Evolutionary conservation across 2,797 vertebrate genomes (phyloP).

Genomic region (Rhodeus uyekii): DNA sequence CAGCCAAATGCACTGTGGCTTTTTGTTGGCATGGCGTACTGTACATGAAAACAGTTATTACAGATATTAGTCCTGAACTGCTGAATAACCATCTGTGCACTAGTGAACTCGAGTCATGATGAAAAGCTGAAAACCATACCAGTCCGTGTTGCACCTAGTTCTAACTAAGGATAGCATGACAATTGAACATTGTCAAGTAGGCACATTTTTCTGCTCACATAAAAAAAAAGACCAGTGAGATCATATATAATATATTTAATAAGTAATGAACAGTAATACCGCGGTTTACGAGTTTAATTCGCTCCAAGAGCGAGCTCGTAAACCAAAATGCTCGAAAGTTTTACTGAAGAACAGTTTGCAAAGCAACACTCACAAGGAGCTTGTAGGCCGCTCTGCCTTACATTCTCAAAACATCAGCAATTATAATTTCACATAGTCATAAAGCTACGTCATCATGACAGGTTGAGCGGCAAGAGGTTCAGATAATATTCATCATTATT

Average conservation of each 20-base stretch:
- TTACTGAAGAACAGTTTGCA: no score
- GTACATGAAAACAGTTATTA: neutral
- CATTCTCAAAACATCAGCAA: no score
- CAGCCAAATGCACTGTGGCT: neutral
- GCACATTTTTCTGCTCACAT: neutral
- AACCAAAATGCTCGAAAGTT: no score
- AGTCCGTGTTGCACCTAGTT: neutral
- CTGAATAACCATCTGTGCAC: slow-evolving; percentile 22
- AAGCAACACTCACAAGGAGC: no score
- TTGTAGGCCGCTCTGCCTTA: no score
- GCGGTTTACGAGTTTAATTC: no score
- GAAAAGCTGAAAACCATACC: neutral
- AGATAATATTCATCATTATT: no score
- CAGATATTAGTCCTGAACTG: neutral
- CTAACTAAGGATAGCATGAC: neutral
- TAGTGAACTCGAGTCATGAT: neutral
- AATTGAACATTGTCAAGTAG: neutral
- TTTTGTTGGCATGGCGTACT: neutral
- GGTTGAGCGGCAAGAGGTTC: no score
- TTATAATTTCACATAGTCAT: no score
- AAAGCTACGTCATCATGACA: no score
- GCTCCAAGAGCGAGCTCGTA: no score
- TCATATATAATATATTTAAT: neutral
- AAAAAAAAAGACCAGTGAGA: neutral
- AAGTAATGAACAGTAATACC: neutral